phyloP scores from a whole-genome alignment of 2,797 vertebrate genomes.

The Danio albolineatus region DNA sequence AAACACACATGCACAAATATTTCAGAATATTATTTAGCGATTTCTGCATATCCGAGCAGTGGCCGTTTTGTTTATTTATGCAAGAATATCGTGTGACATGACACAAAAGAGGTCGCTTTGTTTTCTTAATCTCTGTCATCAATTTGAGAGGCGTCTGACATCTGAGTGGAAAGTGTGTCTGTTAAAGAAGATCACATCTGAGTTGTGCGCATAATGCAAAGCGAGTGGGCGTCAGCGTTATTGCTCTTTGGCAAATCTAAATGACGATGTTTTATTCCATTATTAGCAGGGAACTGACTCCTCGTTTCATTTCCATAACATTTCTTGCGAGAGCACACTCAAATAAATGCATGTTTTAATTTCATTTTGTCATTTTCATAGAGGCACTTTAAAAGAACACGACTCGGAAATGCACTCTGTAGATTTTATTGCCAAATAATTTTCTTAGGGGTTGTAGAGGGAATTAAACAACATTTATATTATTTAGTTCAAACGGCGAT shows the following conservation, averaged over 20 bases:
- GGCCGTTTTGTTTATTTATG: conserved; percentile 15
- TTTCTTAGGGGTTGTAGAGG: conserved; percentile 76
- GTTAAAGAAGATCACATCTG: conserved; percentile 50
- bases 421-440: conserved; percentile 83
- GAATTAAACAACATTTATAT: conserved; percentile 70
- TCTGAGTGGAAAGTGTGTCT: conserved; percentile 54
- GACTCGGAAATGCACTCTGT: conserved; percentile 79
- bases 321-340: conserved; percentile 70
- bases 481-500: conserved; percentile 74
- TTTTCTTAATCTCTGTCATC: conserved; percentile 49
- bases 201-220: conserved; percentile 69
- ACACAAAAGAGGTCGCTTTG: conserved; percentile 44
- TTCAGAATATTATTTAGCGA: too few species aligned
- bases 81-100: conserved; percentile 6
- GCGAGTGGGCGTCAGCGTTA: conserved; percentile 83
- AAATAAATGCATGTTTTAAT: conserved; percentile 82
- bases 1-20: too few species aligned
- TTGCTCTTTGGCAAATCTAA: conserved; percentile 87
- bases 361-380: conserved; percentile 84
- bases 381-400: conserved; percentile 82
- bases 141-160: conserved; percentile 39
- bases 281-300: conserved; percentile 73
- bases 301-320: conserved; percentile 76
- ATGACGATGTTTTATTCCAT: conserved; percentile 88
- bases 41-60: too few species aligned